Percentiles rank a stretch among this genome's conserved stretches.
Evolutionary conservation across 1,140 invertebrate genomes (phyloP).

Genomic region (Cepaea nemoralis): DNA sequence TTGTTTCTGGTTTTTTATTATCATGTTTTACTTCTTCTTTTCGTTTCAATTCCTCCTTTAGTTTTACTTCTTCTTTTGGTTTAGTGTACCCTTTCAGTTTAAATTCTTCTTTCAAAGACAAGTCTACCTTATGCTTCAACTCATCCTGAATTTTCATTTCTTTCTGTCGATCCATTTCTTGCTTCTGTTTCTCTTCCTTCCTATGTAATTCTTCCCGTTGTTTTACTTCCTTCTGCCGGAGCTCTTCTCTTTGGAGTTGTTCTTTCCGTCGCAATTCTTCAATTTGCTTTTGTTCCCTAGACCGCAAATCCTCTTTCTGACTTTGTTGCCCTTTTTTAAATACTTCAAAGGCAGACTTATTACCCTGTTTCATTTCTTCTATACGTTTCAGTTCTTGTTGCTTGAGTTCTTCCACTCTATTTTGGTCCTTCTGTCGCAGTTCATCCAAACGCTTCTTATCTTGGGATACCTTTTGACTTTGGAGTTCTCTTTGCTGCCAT

Average conservation of each 20-base stretch:
- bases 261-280: conserved; percentile 20
- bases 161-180: conserved; percentile 5
- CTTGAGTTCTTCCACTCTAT: neutral
- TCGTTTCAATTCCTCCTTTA: neutral
- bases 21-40: neutral
- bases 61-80: neutral
- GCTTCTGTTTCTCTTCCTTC: conserved; percentile 16
- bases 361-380: neutral
- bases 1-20: neutral
- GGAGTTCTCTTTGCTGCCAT: neutral
- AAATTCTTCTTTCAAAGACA: neutral
- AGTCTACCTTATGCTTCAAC: neutral
- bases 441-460: neutral
- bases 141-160: neutral
- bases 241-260: neutral
- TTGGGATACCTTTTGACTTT: neutral
- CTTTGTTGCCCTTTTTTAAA: neutral
- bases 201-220: neutral
- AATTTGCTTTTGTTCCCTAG: neutral
- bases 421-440: neutral
- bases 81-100: neutral
- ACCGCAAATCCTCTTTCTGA: neutral
- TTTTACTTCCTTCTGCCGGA: conserved; percentile 2
- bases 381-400: neutral
- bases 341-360: neutral